Conservation (phyloP, 1,140 invertebrate species). For the Delia radicum region DNA sequence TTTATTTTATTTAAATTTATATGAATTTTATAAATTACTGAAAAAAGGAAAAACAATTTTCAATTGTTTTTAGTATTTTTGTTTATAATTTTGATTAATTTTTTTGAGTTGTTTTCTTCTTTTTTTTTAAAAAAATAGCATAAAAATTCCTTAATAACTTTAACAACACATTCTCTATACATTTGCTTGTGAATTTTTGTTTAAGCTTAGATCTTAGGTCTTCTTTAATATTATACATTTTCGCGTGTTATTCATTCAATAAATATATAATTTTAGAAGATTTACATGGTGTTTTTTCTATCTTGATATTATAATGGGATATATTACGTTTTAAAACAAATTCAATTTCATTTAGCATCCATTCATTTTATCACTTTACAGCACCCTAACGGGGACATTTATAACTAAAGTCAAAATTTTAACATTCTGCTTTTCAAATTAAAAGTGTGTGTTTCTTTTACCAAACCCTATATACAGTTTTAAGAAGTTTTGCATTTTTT, state of each 20-base stretch:
- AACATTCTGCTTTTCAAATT: no score
- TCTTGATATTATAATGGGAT: no score
- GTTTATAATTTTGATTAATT: not conserved
- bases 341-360: no score
- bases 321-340: no score
- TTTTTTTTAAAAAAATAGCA: not conserved
- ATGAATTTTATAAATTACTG: not conserved
- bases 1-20: not conserved
- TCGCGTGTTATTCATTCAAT: not conserved
- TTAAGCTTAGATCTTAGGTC: not conserved
- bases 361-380: no score
- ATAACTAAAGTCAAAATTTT: no score
- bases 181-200: not conserved
- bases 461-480: no score
- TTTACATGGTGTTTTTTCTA: no score
- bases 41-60: not conserved
- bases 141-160: not conserved
- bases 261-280: not conserved
- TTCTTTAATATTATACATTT: not conserved
- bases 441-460: no score
- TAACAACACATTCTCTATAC: not conserved
- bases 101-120: not conserved
- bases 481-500: no score
- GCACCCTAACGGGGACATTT: no score
- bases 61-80: not conserved